A percentile compares a stretch with the other conserved stretches of the same genome.
phyloP scores from a whole-genome alignment of 2,888 invertebrate species.

The Tipula vernalis region DNA sequence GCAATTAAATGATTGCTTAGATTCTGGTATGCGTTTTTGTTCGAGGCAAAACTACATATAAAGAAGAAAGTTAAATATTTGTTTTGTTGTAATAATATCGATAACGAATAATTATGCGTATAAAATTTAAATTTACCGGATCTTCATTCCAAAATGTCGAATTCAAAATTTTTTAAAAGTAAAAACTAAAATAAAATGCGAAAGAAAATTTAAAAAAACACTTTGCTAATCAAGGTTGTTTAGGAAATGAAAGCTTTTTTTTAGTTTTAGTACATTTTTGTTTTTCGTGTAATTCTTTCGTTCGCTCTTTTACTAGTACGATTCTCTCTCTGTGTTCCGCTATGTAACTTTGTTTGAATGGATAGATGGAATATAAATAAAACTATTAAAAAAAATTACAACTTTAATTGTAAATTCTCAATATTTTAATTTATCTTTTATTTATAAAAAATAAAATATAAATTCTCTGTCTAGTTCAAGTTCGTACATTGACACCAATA shows the following conservation, averaged over 20 bases:
- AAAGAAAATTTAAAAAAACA: background rate
- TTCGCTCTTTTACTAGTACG: background rate
- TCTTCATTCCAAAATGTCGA: background rate
- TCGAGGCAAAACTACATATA: background rate
- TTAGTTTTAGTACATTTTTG: background rate
- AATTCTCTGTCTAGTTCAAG: slow-evolving; percentile 1
- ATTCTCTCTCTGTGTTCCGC: background rate
- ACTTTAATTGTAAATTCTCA: background rate
- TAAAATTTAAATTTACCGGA: background rate
- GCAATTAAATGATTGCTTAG: background rate
- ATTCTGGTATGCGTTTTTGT: background rate
- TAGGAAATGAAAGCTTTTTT: background rate
- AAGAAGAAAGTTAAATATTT: background rate
- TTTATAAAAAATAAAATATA: background rate
- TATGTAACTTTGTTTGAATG: background rate
- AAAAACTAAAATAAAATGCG: background rate
- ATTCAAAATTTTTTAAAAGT: background rate
- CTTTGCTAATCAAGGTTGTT: background rate
- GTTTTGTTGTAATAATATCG: background rate
- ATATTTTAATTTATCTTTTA: background rate
- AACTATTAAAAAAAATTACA: background rate
- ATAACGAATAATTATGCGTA: background rate
- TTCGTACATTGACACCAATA: background rate
- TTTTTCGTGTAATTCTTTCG: background rate
- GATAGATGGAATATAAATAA: background rate